A percentile compares a stretch with the other conserved stretches of the same genome.
phyloP scores from a whole-genome alignment of 2,888 invertebrate species.

The Macropis europaea region DNA sequence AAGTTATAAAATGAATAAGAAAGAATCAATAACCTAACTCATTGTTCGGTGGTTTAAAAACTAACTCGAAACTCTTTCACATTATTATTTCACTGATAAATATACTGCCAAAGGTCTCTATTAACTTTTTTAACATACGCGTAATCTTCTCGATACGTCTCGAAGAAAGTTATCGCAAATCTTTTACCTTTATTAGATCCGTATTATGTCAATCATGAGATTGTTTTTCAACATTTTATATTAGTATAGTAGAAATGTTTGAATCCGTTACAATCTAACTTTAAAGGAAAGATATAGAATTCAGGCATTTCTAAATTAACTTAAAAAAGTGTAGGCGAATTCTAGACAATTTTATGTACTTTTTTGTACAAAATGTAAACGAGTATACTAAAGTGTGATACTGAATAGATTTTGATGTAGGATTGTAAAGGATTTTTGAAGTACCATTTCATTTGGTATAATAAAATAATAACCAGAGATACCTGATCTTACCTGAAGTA shows the following conservation, averaged over 20 bases:
- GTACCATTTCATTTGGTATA: neutral
- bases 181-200: neutral
- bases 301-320: neutral
- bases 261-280: neutral
- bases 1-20: neutral
- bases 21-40: neutral
- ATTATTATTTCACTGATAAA: neutral
- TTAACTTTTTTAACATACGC: neutral
- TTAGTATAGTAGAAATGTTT: neutral
- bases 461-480: constrained; percentile 9
- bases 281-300: neutral
- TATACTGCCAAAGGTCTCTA: constrained; percentile 34
- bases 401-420: too few species aligned
- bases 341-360: too few species aligned
- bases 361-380: too few species aligned
- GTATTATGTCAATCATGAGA: neutral
- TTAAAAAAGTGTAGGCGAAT: too few species aligned
- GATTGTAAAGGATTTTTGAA: neutral
- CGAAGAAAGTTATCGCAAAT: neutral
- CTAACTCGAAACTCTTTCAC: neutral
- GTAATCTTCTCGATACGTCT: neutral
- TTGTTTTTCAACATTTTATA: neutral
- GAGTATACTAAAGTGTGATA: too few species aligned
- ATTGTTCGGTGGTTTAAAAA: neutral
- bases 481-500: constrained; percentile 24